phyloP scores from a whole-genome alignment of 2,113 vertebrate species.

The Eretmochelys imbricata region DNA sequence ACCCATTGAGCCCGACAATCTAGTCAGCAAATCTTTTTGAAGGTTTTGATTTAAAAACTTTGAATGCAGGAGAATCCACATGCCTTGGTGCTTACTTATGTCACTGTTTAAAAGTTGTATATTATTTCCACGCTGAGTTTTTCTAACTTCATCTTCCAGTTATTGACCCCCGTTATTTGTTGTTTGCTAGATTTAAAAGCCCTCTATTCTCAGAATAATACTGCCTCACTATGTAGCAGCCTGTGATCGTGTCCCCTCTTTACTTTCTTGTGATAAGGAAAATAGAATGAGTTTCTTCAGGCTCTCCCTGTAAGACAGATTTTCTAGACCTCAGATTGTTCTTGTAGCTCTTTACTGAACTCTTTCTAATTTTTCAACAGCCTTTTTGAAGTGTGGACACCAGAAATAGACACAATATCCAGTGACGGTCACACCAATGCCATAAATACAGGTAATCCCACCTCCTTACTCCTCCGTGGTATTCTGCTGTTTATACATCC shows the following conservation, averaged over 20 bases:
- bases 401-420: neutral
- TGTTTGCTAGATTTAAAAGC: conserved; percentile 74
- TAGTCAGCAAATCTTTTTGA: neutral
- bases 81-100: conserved; percentile 68
- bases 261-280: conserved; percentile 35
- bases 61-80: conserved; percentile 57
- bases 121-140: conserved; percentile 72
- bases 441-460: neutral
- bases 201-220: conserved; percentile 61
- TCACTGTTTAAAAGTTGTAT: conserved; percentile 70
- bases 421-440: neutral
- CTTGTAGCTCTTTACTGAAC: neutral
- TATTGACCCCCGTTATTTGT: conserved; percentile 69
- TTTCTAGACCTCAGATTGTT: neutral
- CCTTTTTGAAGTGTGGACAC: neutral
- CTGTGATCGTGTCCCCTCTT: conserved; percentile 46
- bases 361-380: neutral
- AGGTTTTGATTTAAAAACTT: conserved; percentile 50
- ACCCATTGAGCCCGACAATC: no score
- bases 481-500: neutral
- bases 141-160: conserved; percentile 69
- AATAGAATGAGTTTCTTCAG: neutral
- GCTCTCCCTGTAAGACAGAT: neutral
- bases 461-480: neutral
- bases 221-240: conserved; percentile 57